These are phyloP conservation scores for Drosophila meridionalis DNA, from an alignment of 2,888 invertebrate genomes.

Conservation along the genomic window DNA sequence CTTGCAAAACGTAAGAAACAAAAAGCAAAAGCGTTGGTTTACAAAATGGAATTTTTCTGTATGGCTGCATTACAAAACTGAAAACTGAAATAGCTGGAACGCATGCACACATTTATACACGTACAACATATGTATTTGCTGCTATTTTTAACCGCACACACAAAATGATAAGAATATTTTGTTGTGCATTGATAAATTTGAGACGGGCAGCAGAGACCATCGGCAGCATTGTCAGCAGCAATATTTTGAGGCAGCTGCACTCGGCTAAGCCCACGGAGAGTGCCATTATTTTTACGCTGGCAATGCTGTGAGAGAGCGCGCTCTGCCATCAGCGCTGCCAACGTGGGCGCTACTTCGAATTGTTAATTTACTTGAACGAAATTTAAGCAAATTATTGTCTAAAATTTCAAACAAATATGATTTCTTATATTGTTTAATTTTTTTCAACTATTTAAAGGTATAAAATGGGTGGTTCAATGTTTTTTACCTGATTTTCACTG, in stretches of 20 bases:
- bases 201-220: slow-evolving; percentile 23
- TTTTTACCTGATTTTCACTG: slow-evolving; percentile 30
- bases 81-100: slow-evolving; percentile 26
- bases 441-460: not conserved
- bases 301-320: slow-evolving; percentile 46
- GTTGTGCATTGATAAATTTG: slow-evolving; percentile 55
- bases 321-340: slow-evolving; percentile 41
- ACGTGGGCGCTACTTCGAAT: slow-evolving; percentile 36
- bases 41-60: slow-evolving; percentile 26
- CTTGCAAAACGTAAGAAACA: slow-evolving; percentile 42
- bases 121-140: slow-evolving; percentile 41
- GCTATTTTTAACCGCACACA: slow-evolving; percentile 63
- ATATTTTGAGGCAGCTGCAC: slow-evolving; percentile 35
- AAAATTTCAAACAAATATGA: not conserved
- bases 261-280: slow-evolving; percentile 24
- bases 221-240: slow-evolving; percentile 51
- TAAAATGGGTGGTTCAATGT: not conserved
- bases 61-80: slow-evolving; percentile 12
- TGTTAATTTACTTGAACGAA: not conserved
- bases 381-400: not conserved
- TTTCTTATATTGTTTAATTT: not conserved
- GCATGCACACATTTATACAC: slow-evolving; percentile 22
- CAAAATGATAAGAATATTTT: slow-evolving; percentile 64
- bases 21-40: slow-evolving; percentile 32
- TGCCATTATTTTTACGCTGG: slow-evolving; percentile 33